phyloP scores from a whole-genome alignment of 2,113 vertebrate species.

The Piprites chloris region DNA sequence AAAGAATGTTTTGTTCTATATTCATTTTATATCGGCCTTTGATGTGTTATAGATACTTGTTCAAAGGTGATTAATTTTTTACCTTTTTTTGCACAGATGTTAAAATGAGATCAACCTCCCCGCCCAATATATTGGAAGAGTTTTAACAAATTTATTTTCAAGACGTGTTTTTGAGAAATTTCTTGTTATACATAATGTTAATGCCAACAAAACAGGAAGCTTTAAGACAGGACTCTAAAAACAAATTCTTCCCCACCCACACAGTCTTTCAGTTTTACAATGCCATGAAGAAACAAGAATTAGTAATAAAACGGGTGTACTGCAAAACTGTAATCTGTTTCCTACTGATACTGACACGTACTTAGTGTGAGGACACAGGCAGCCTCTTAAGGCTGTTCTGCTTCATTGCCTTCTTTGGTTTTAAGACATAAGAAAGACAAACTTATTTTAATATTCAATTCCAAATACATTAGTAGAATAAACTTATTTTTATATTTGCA shows the following conservation, averaged over 20 bases:
- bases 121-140: background rate
- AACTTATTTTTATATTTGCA: background rate
- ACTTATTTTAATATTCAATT: background rate
- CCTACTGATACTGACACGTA: background rate
- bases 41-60: background rate
- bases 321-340: background rate
- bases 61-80: background rate
- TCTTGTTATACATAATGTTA: background rate
- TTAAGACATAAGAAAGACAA: background rate
- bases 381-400: background rate
- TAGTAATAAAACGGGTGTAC: background rate
- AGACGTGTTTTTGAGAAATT: background rate
- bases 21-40: background rate
- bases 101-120: background rate
- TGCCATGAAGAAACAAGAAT: background rate
- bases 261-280: conserved; percentile 3
- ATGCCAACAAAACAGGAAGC: conserved; percentile 28
- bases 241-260: background rate
- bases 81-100: background rate
- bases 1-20: background rate
- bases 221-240: background rate
- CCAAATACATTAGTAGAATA: background rate
- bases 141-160: background rate
- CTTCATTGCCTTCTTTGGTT: background rate
- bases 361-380: background rate